A percentile compares a stretch with the other conserved stretches of the same genome.
Evolutionary conservation across 1,140 invertebrate species (phyloP).

Genomic region (Hormaphis cornu): DNA sequence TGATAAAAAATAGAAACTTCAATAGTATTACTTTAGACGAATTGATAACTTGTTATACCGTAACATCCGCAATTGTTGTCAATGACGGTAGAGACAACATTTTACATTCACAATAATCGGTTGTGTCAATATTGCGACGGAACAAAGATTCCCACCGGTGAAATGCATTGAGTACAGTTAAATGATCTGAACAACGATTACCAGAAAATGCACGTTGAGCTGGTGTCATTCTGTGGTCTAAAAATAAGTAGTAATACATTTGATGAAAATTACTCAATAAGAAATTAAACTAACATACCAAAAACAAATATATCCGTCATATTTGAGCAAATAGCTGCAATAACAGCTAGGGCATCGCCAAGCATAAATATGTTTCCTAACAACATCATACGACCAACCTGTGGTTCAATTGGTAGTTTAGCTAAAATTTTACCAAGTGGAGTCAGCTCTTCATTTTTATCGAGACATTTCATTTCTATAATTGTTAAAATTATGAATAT

Average conservation of each 20-base stretch:
- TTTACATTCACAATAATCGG: slow-evolving; percentile 85
- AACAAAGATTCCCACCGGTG: slow-evolving; percentile 74
- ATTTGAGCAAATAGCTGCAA: slow-evolving; percentile 80
- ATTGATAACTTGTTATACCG: slow-evolving; percentile 42
- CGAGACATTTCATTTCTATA: slow-evolving; percentile 78
- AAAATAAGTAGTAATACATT: slow-evolving; percentile 38
- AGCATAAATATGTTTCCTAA: slow-evolving; percentile 74
- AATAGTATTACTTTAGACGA: not conserved
- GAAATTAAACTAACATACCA: slow-evolving; percentile 6
- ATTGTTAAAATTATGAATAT: slow-evolving; percentile 42
- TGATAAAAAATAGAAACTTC: slow-evolving; percentile 39
- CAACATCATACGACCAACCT: slow-evolving; percentile 91
- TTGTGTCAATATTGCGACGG: slow-evolving; percentile 63
- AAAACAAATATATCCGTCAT: slow-evolving; percentile 40
- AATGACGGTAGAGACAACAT: slow-evolving; percentile 79
- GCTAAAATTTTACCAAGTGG: slow-evolving; percentile 86
- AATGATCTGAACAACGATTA: slow-evolving; percentile 81
- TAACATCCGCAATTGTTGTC: slow-evolving; percentile 82
- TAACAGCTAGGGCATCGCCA: slow-evolving; percentile 80
- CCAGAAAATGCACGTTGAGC: slow-evolving; percentile 78
- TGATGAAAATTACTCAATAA: not conserved
- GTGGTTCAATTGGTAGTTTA: slow-evolving; percentile 81
- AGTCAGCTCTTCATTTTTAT: slow-evolving; percentile 72
- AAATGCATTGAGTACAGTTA: slow-evolving; percentile 88
- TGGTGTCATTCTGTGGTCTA: slow-evolving; percentile 55